Conservation (phyloP, 2,888 invertebrate genomes). For the Podabrus alpinus region DNA sequence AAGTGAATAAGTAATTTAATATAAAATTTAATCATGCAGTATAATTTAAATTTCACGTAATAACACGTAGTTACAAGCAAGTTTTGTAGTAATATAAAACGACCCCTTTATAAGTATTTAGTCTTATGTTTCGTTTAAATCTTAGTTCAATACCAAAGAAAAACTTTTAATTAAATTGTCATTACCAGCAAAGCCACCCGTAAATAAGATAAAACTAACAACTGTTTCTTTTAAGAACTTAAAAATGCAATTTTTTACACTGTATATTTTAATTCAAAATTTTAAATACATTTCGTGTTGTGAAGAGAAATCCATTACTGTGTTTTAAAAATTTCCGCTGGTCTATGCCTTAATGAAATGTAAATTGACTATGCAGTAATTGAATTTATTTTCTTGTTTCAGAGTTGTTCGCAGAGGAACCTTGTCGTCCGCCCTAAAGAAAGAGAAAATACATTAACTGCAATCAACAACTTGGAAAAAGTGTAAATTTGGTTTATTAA, state of each 20-base stretch:
- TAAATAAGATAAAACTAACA: not conserved
- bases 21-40: not conserved
- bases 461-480: constrained; percentile 10
- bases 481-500: constrained; percentile 13
- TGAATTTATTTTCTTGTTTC: constrained; percentile 29
- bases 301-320: constrained; percentile 2
- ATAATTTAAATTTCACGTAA: not conserved
- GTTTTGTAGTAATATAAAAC: not conserved
- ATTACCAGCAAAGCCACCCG: constrained; percentile 6
- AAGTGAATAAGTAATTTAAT: not conserved
- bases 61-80: not conserved
- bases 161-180: constrained; percentile 18
- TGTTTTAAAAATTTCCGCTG: not conserved
- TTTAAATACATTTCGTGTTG: not conserved
- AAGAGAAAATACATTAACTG: constrained; percentile 1
- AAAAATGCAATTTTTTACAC: not conserved
- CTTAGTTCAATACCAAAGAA: not conserved
- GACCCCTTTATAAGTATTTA: not conserved
- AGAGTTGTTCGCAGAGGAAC: constrained; percentile 10
- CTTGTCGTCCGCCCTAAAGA: constrained; percentile 1
- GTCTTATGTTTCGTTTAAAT: not conserved
- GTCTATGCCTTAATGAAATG: constrained; percentile 28
- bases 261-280: not conserved
- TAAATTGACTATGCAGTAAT: constrained; percentile 29
- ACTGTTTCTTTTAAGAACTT: not conserved